These are phyloP conservation scores for Eupithecia centaureata DNA, from an alignment of 2,888 invertebrate genomes.

Conservation along the genomic window DNA sequence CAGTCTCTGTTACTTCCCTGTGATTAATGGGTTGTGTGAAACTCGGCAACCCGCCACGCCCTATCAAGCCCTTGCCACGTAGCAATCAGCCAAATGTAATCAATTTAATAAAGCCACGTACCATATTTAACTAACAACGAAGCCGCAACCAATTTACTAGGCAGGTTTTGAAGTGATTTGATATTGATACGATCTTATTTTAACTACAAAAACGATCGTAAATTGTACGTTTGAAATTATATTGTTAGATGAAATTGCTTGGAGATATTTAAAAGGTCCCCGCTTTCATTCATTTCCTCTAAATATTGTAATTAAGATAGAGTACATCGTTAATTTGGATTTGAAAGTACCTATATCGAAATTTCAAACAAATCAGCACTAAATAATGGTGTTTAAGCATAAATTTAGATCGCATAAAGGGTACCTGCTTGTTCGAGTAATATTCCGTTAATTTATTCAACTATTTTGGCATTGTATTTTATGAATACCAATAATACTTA, in stretches of 20 bases:
- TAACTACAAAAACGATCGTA: not conserved
- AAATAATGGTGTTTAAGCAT: too few species aligned
- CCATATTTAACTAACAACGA: slow-evolving; percentile 30
- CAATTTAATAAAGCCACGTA: slow-evolving; percentile 25
- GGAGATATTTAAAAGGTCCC: too few species aligned
- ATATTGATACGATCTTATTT: slow-evolving; percentile 16
- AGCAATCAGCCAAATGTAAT: slow-evolving; percentile 35
- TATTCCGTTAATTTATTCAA: too few species aligned
- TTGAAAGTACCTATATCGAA: too few species aligned
- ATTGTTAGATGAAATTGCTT: not conserved
- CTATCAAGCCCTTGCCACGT: slow-evolving; percentile 5
- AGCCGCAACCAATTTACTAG: slow-evolving; percentile 30
- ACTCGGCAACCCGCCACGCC: slow-evolving; percentile 8
- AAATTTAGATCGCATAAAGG: too few species aligned
- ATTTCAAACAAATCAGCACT: too few species aligned
- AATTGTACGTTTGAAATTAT: not conserved
- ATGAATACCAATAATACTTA: too few species aligned
- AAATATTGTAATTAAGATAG: too few species aligned
- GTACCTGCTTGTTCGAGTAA: too few species aligned
- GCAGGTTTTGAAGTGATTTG: slow-evolving; percentile 34
- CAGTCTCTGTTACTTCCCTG: not conserved
- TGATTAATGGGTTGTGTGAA: slow-evolving; percentile 11
- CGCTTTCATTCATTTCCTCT: too few species aligned
- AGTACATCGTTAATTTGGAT: too few species aligned
- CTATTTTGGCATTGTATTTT: too few species aligned